phyloP scores from a whole-genome alignment of 2,888 invertebrate species.

The Thalpophila matura region DNA sequence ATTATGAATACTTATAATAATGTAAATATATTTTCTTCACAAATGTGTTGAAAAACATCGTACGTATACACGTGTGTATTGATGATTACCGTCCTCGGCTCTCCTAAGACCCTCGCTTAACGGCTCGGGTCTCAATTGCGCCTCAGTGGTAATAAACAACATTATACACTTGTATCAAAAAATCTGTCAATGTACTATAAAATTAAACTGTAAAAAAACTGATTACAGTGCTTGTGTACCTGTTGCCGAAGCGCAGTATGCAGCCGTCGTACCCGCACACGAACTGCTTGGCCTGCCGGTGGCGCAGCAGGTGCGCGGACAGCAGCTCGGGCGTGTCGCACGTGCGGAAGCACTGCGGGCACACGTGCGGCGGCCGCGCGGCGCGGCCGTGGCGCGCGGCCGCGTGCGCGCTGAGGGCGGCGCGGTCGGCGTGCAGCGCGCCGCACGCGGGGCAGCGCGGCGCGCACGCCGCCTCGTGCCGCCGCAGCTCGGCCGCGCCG shows the following conservation, averaged over 20 bases:
- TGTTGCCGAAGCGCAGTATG: conserved; percentile 81
- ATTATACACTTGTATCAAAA: no score
- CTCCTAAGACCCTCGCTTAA: no score
- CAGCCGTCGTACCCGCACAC: conserved; percentile 86
- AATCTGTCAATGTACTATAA: no score
- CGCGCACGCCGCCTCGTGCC: conserved; percentile 41
- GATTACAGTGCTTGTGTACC: conserved; percentile 60
- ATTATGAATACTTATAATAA: no score
- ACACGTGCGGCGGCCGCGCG: conserved; percentile 67
- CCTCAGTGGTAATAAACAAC: no score
- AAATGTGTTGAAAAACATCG: no score
- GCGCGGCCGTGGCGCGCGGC: conserved; percentile 57
- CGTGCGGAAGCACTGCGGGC: conserved; percentile 73
- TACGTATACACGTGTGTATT: no score
- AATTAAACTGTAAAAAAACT: no score
- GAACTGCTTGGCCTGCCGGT: conserved; percentile 79
- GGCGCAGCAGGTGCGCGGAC: conserved; percentile 78
- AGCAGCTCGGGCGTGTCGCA: conserved; percentile 66
- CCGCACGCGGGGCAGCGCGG: conserved; percentile 59
- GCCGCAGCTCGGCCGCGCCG: conserved; percentile 32
- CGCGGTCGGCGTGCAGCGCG: conserved; percentile 58
- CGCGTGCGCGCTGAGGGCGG: conserved; percentile 65
- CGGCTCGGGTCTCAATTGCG: no score
- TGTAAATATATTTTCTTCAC: no score
- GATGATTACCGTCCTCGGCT: no score